These are phyloP conservation scores for Malaclemys terrapin DNA, from an alignment of 2,113 vertebrate species.

Conservation along the genomic window DNA sequence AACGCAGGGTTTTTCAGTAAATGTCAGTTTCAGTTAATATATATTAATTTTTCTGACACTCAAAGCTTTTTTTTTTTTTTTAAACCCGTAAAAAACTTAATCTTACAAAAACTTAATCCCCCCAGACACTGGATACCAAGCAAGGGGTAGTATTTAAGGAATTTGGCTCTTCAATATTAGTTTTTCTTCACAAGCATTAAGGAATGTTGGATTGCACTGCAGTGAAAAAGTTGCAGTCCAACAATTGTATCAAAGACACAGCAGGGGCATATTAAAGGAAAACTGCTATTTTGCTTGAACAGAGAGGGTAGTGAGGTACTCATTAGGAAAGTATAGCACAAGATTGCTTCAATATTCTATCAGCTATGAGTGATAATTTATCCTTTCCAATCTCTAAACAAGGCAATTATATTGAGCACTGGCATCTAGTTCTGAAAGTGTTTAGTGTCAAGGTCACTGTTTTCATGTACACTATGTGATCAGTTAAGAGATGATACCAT, in stretches of 20 bases:
- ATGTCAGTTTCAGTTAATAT: not conserved
- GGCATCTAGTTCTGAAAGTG: not conserved
- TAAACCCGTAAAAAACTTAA: not conserved
- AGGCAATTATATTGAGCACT: not conserved
- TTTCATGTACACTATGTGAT: not conserved
- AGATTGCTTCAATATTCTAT: not conserved
- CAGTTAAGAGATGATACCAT: accelerated
- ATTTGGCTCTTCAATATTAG: not conserved
- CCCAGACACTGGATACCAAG: not conserved
- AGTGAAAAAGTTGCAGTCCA: conserved; percentile 15
- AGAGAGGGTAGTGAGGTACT: not conserved
- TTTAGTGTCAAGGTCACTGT: not conserved
- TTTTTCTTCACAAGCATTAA: not conserved
- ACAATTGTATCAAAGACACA: not conserved
- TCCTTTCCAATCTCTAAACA: not conserved
- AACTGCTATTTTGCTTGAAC: not conserved
- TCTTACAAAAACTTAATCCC: not conserved
- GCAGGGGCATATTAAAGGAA: not conserved
- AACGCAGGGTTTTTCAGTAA: not conserved
- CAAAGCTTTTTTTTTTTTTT: not conserved
- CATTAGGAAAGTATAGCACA: not conserved
- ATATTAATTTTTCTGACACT: not conserved
- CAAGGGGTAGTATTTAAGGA: not conserved
- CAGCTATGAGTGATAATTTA: not conserved
- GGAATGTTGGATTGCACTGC: not conserved